These are phyloP conservation scores for Catocala sponsa DNA, from an alignment of 2,888 invertebrate genomes.

Conservation along the genomic window DNA sequence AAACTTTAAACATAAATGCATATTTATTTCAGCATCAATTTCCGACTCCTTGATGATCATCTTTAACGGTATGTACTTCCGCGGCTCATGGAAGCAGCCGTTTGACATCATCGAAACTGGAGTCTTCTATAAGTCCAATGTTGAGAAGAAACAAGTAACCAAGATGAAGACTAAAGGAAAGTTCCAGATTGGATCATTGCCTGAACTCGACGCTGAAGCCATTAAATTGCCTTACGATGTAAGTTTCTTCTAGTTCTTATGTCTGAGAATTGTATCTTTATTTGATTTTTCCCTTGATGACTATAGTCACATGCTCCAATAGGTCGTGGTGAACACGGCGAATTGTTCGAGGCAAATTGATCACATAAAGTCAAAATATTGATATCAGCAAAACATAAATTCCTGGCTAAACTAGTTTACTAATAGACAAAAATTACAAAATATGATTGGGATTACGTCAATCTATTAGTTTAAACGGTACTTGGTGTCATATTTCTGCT, in stretches of 20 bases:
- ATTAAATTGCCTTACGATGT: slow-evolving; percentile 93
- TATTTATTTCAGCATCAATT: slow-evolving; percentile 63
- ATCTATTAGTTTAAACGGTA: no score
- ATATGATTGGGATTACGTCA: no score
- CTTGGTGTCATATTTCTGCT: no score
- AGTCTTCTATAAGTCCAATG: slow-evolving; percentile 89
- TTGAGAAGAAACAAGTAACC: slow-evolving; percentile 88
- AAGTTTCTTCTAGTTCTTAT: slow-evolving; percentile 51
- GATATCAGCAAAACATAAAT: no score
- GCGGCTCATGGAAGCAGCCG: slow-evolving; percentile 92
- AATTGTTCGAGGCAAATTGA: no score
- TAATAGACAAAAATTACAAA: no score
- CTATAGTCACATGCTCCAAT: no score
- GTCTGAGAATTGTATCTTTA: no score
- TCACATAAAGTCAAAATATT: no score
- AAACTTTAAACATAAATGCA: neutral
- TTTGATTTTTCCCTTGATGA: no score
- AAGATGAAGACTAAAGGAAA: slow-evolving; percentile 91
- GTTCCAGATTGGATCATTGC: slow-evolving; percentile 89
- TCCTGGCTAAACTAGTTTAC: no score
- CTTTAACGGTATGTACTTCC: slow-evolving; percentile 93
- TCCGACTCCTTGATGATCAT: slow-evolving; percentile 90
- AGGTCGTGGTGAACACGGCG: no score
- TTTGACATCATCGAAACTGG: slow-evolving; percentile 88
- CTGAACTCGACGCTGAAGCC: slow-evolving; percentile 90